Conservation (phyloP, 2,888 invertebrate species). For the Lathronympha strigana region DNA sequence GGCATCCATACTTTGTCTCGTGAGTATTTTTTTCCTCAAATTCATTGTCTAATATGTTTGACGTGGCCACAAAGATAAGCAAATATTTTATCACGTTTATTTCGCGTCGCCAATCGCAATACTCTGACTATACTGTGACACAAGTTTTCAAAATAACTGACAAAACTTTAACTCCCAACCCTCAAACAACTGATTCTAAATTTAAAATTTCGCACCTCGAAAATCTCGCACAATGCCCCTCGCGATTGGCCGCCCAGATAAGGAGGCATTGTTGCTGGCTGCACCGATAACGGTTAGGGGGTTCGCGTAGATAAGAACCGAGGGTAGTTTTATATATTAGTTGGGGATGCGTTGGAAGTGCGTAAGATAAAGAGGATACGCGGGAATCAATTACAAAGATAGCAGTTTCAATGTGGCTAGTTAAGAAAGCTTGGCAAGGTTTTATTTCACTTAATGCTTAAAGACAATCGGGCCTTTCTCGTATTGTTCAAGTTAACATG, state of each 20-base stretch:
- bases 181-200: conserved; percentile 23
- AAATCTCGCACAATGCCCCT: conserved; percentile 50
- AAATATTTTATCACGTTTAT: no score
- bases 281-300: conserved; percentile 74
- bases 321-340: conserved; percentile 58
- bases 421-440: background rate
- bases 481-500: background rate
- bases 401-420: conserved; percentile 3
- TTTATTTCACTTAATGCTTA: conserved; percentile 4
- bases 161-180: conserved; percentile 9
- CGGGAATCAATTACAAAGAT: conserved; percentile 37
- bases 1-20: no score
- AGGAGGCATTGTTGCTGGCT: conserved; percentile 76
- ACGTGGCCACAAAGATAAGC: no score
- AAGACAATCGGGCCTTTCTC: background rate
- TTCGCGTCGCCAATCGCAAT: no score
- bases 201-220: conserved; percentile 40
- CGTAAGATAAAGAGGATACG: conserved; percentile 32
- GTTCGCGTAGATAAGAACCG: conserved; percentile 76
- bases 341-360: conserved; percentile 36
- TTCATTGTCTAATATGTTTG: no score
- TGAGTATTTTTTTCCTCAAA: no score
- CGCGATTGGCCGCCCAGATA: conserved; percentile 73
- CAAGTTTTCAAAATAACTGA: background rate
- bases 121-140: background rate